phyloP scores from a whole-genome alignment of 2,113 vertebrate genomes.

The Nothobranchius kuhntae region DNA sequence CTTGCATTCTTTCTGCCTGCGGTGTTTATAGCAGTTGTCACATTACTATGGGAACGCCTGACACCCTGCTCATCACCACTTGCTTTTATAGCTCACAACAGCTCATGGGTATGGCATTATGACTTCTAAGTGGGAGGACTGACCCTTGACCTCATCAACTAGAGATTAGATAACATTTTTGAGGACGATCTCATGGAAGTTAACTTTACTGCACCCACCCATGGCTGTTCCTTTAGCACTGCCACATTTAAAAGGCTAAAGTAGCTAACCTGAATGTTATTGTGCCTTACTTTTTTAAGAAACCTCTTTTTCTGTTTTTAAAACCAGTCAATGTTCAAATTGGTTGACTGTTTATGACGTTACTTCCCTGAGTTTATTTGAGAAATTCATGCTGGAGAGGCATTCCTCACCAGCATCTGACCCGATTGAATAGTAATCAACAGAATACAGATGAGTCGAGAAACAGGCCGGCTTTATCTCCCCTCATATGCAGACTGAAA shows the following conservation, averaged over 20 bases:
- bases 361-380: conserved; percentile 1
- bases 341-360: no score
- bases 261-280: neutral
- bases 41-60: conserved; percentile 30
- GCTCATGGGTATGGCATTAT: conserved; percentile 22
- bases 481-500: conserved; percentile 11
- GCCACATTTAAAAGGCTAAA: neutral
- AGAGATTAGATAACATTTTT: conserved; percentile 53
- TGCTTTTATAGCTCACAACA: conserved; percentile 43
- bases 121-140: conserved; percentile 18
- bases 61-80: conserved; percentile 18
- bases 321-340: no score
- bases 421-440: conserved; percentile 5
- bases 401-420: conserved; percentile 2
- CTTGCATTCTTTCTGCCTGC: conserved; percentile 10
- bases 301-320: no score
- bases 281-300: neutral
- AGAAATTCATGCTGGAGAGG: neutral
- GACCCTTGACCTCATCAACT: conserved; percentile 48
- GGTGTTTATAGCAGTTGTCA: conserved; percentile 55
- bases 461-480: conserved; percentile 42
- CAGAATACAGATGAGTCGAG: conserved; percentile 49
- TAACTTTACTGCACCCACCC: neutral
- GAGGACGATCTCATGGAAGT: neutral
- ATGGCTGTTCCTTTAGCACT: neutral